These are phyloP conservation scores for Lucilia sericata DNA, from an alignment of 1,140 invertebrate genomes.

Conservation along the genomic window DNA sequence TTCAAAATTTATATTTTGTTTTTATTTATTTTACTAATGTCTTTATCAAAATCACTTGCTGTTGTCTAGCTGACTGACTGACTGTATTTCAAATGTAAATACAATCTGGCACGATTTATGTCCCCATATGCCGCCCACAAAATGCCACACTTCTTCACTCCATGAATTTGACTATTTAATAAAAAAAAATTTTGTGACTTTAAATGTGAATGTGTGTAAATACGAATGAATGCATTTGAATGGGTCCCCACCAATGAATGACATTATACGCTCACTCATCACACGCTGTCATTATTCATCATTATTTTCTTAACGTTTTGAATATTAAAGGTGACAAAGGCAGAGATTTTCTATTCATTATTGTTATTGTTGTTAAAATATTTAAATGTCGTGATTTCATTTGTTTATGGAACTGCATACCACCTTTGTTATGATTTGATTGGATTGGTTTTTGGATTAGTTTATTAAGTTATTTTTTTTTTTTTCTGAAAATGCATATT, in stretches of 20 bases:
- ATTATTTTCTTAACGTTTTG: not conserved
- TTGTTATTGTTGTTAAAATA: not conserved
- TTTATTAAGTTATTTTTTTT: conserved; percentile 37
- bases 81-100: conserved; percentile 18
- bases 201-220: not conserved
- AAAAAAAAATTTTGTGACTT: not conserved
- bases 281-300: conserved; percentile 41
- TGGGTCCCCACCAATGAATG: not conserved
- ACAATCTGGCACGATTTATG: conserved; percentile 37
- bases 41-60: conserved; percentile 22
- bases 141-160: conserved; percentile 37
- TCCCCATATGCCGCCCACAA: conserved; percentile 28
- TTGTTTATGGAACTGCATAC: conserved; percentile 31
- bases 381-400: conserved; percentile 34
- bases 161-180: not conserved
- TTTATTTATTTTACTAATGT: not conserved
- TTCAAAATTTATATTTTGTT: not conserved
- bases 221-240: not conserved
- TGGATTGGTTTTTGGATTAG: conserved; percentile 2
- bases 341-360: not conserved
- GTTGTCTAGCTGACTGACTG: not conserved
- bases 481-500: not conserved
- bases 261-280: conserved; percentile 38
- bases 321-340: conserved; percentile 26
- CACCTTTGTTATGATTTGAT: conserved; percentile 34